phyloP scores from a whole-genome alignment of 2,888 invertebrate genomes.

The Crematogaster levior region DNA sequence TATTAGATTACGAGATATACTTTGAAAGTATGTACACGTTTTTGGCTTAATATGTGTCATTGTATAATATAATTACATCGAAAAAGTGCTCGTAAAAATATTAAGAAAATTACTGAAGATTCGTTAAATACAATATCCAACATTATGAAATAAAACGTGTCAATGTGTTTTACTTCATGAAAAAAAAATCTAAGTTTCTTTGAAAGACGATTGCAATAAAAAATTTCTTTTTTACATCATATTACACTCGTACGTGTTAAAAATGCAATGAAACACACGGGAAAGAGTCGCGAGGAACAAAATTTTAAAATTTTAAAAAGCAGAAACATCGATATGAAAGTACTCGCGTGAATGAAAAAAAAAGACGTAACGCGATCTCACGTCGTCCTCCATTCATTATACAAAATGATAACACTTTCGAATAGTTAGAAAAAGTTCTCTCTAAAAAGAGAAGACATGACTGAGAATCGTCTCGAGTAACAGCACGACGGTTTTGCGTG shows the following conservation, averaged over 20 bases:
- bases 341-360: slow-evolving; percentile 2
- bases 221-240: not conserved
- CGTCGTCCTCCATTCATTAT: not conserved
- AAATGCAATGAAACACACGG: not conserved
- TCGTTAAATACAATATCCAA: not conserved
- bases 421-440: not conserved
- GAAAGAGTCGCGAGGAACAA: not conserved
- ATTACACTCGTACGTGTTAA: not conserved
- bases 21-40: not conserved
- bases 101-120: not conserved
- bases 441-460: not conserved
- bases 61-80: not conserved
- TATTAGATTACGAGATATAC: not conserved
- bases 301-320: not conserved
- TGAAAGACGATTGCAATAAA: not conserved
- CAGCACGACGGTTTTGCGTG: not conserved
- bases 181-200: not conserved
- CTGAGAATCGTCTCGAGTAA: slow-evolving; percentile 18
- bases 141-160: not conserved
- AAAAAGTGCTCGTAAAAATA: not conserved
- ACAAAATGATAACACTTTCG: slow-evolving; percentile 21
- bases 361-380: slow-evolving; percentile 3
- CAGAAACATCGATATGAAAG: not conserved
- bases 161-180: not conserved
- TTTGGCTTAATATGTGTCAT: not conserved